Evolutionary conservation across 2,113 vertebrate genomes (phyloP).

Genomic region (Oryzias celebensis): DNA sequence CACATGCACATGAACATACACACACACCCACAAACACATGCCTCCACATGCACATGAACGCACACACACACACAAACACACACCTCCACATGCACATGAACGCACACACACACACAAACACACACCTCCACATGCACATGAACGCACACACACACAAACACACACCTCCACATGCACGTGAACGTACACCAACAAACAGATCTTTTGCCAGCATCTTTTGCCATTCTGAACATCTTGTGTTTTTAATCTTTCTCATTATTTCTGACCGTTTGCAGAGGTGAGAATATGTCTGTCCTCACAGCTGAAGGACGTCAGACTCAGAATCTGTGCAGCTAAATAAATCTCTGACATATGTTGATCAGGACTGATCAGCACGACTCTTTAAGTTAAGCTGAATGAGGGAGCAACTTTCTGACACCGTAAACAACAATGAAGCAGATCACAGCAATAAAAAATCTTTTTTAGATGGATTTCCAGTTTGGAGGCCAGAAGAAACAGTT

Average conservation of each 20-base stretch:
- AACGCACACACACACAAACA: background rate
- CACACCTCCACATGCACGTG: background rate
- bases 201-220: background rate
- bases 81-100: no score
- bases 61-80: slow-evolving; percentile 11
- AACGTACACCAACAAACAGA: background rate
- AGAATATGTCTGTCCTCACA: background rate
- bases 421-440: no score
- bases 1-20: slow-evolving; percentile 1
- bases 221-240: slow-evolving; percentile 15
- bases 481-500: no score
- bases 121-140: background rate
- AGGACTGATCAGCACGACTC: no score
- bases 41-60: slow-evolving; percentile 30
- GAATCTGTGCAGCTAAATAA: no score
- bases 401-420: no score
- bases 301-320: no score
- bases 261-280: slow-evolving; percentile 18
- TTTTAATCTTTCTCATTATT: slow-evolving; percentile 40
- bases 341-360: no score
- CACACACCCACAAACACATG: background rate
- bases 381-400: no score
- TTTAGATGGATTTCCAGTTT: no score
- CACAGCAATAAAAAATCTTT: no score
- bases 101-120: background rate